A percentile compares a stretch with the other conserved stretches of the same genome.
Conservation (phyloP, 2,888 invertebrate genomes). For the Pediacus dermestoides region DNA sequence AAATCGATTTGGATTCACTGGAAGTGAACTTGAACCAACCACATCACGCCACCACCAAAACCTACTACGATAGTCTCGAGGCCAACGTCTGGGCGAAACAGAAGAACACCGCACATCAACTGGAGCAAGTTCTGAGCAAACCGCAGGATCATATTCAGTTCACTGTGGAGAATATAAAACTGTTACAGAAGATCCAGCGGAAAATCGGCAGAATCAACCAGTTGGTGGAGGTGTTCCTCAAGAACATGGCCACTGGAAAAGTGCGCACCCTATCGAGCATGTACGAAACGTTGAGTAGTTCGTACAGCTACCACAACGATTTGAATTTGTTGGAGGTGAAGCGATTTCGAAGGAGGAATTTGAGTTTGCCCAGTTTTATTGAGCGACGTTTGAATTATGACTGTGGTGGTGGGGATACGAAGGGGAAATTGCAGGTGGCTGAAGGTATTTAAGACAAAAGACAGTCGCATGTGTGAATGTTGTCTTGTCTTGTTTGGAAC, state of each 20-base stretch:
- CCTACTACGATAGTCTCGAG: slow-evolving; percentile 42
- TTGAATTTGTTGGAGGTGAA: slow-evolving; percentile 50
- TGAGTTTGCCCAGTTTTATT: slow-evolving; percentile 51
- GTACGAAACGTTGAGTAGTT: slow-evolving; percentile 63
- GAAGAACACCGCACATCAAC: slow-evolving; percentile 29
- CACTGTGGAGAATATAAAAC: slow-evolving; percentile 57
- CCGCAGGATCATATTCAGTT: slow-evolving; percentile 41
- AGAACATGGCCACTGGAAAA: slow-evolving; percentile 66
- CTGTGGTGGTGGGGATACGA: no score
- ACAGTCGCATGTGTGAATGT: no score
- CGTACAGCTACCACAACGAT: slow-evolving; percentile 54
- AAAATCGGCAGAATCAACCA: slow-evolving; percentile 70
- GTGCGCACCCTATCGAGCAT: slow-evolving; percentile 68
- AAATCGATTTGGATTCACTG: slow-evolving; percentile 43
- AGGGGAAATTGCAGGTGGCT: slow-evolving; percentile 6
- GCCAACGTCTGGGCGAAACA: no score
- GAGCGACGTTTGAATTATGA: slow-evolving; percentile 37
- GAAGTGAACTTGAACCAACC: slow-evolving; percentile 39
- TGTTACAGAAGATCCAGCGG: slow-evolving; percentile 63
- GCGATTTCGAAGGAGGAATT: slow-evolving; percentile 60
- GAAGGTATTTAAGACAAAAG: slow-evolving; percentile 2
- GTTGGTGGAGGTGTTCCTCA: slow-evolving; percentile 54
- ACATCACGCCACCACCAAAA: slow-evolving; percentile 28
- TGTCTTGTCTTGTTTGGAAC: not conserved
- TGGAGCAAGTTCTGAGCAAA: slow-evolving; percentile 47